Conservation (phyloP, 2,113 vertebrate species). For the Daboia siamensis region DNA sequence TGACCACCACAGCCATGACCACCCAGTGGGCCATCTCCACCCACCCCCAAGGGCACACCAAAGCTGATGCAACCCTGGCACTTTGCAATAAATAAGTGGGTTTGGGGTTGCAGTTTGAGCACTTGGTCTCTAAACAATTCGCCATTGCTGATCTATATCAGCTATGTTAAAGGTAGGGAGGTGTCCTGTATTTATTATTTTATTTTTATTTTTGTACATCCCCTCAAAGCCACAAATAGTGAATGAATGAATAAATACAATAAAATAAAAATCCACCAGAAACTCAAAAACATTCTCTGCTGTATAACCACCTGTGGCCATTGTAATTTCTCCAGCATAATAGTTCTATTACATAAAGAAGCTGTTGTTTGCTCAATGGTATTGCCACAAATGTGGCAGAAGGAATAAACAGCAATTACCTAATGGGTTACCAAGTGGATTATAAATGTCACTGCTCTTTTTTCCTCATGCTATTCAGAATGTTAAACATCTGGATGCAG, state of each 20-base stretch:
- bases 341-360: constrained; percentile 21
- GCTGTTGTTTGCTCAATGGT: not conserved
- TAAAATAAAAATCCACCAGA: constrained; percentile 1
- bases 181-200: not conserved
- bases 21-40: too few relatives aligned
- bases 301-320: constrained; percentile 12
- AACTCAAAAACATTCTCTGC: constrained; percentile 25
- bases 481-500: constrained; percentile 5
- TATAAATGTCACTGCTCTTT: constrained; percentile 2
- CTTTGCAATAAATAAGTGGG: too few relatives aligned
- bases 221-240: not conserved
- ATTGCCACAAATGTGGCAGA: constrained; percentile 9
- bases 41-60: too few relatives aligned
- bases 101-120: too few relatives aligned
- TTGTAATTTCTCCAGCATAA: not conserved
- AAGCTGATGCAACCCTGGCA: too few relatives aligned
- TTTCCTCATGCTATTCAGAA: not conserved
- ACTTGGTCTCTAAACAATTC: too few relatives aligned
- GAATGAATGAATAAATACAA: not conserved
- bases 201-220: not conserved
- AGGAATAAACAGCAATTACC: constrained; percentile 25
- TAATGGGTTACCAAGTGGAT: constrained; percentile 2
- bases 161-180: not conserved
- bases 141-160: not conserved
- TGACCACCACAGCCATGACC: too few relatives aligned